Evolutionary conservation across 2,797 vertebrate species (phyloP).

Genomic region (Labroides dimidiatus): DNA sequence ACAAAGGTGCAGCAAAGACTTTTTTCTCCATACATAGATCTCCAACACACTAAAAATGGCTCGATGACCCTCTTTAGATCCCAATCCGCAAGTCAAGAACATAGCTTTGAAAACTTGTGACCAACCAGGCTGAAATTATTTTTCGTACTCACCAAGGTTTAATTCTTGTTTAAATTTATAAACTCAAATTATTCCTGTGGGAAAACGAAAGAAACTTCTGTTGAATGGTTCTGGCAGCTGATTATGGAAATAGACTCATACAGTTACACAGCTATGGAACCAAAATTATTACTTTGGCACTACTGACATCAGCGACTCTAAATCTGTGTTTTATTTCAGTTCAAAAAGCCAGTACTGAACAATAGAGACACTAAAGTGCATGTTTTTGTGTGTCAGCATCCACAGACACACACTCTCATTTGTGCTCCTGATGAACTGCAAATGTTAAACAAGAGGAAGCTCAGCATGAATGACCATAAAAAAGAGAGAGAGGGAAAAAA

Average conservation of each 20-base stretch:
- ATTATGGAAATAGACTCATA: background rate
- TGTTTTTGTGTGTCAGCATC: background rate
- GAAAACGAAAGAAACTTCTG: no score
- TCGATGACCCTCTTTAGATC: no score
- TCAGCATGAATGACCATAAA: constrained; percentile 49
- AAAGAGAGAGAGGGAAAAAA: constrained; percentile 23
- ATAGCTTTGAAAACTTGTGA: no score
- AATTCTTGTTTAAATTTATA: no score
- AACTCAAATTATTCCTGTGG: no score
- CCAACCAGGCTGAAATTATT: no score
- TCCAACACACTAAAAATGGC: no score
- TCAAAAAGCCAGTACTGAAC: constrained; percentile 1
- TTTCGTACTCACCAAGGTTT: no score
- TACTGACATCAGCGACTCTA: background rate
- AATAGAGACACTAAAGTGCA: constrained; percentile 10
- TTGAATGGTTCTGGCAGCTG: background rate
- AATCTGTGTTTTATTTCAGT: background rate
- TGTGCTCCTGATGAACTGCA: constrained; percentile 48
- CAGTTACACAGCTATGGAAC: background rate
- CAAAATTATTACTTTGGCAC: background rate
- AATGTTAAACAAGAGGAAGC: constrained; percentile 55
- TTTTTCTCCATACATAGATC: no score
- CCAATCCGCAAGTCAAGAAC: no score
- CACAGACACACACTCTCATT: constrained; percentile 23
- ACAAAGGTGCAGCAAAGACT: no score